Evolutionary conservation across 2,797 vertebrate genomes (phyloP), one percentile per base, ranked within the genome.

Genomic region (Alauda arvensis): DNA sequence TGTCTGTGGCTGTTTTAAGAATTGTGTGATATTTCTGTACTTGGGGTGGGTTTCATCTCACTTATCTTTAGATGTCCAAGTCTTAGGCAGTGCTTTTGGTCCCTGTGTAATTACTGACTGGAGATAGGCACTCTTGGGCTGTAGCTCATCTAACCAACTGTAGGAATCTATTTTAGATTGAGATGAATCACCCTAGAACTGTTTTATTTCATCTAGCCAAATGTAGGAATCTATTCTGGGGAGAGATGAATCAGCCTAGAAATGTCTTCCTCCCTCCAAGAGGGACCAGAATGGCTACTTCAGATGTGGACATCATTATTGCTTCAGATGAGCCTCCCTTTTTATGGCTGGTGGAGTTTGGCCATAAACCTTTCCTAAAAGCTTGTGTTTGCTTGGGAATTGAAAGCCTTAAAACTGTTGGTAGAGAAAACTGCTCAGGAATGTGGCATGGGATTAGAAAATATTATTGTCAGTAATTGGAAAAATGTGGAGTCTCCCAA

Each of bases 181-280:
- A 85, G 78, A 91, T 93, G 85, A 94, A 92, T 94, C 92, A 94
- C 83, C 48, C 80, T 46, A 81, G 70, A 89, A 90, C 87, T 90
- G 78, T 67, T 90, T 83, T 72, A 69, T 91, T 94, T 93, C 52
- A 69, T 85, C 48, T 78, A 91, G 66, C 82, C 83, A 92, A 85
- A 83, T 85, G 79, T 57, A 88, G 68, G 45, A 71, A 74, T 88
- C 87, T 94, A 71, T 94, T 94, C 62, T 92, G 37, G 62, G 26
- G 62, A 34, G 63, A 88, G 80, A 92, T 92, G 76, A 94, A 93
- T 94, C 91, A 92, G 25, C 31, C 57, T 67, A 61, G 66, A 68
- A 85, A 85, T 78, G 71, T 74, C 39, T 5, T 87, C 79, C 77
- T 82, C 34, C 48, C 51, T 87, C 59, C 59, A 33, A 45, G 72